phyloP scores from a whole-genome alignment of 64 coral and sea anemone genomes.

The Orbicella faveolata region DNA sequence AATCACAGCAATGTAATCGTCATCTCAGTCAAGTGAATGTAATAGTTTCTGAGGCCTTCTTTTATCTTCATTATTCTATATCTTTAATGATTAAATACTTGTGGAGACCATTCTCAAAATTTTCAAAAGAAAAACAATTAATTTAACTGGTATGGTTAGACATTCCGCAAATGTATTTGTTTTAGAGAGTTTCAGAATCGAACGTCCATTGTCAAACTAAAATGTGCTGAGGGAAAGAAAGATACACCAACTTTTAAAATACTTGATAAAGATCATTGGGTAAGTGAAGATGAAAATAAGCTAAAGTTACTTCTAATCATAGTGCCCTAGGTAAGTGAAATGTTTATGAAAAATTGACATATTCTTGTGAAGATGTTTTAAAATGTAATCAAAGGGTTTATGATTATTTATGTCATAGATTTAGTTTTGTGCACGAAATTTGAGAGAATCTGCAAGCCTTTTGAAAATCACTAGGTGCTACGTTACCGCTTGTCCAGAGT shows the following conservation, averaged over 20 bases:
- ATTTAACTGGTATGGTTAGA: not conserved
- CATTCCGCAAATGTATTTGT: not conserved
- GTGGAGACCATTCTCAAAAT: too few relatives aligned
- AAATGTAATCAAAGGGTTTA: too few relatives aligned
- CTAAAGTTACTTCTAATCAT: not conserved
- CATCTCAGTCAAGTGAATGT: too few relatives aligned
- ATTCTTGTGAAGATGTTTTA: too few relatives aligned
- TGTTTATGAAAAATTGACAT: too few relatives aligned
- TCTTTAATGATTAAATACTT: not conserved
- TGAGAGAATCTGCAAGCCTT: not conserved
- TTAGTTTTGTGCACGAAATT: not conserved
- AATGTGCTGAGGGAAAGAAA: not conserved
- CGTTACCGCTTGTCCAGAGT: too few relatives aligned
- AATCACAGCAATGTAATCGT: too few relatives aligned
- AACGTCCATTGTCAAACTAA: not conserved
- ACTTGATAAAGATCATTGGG: not conserved
- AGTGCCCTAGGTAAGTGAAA: too few relatives aligned
- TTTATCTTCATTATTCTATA: too few relatives aligned
- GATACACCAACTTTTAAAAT: not conserved
- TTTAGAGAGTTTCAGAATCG: not conserved
- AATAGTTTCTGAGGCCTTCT: too few relatives aligned
- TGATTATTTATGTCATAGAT: too few relatives aligned
- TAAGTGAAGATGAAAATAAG: not conserved
- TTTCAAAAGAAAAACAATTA: not conserved
- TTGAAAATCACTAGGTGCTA: too few relatives aligned